phyloP scores from a whole-genome alignment of 1,140 invertebrate species.

The Orius insidiosus region DNA sequence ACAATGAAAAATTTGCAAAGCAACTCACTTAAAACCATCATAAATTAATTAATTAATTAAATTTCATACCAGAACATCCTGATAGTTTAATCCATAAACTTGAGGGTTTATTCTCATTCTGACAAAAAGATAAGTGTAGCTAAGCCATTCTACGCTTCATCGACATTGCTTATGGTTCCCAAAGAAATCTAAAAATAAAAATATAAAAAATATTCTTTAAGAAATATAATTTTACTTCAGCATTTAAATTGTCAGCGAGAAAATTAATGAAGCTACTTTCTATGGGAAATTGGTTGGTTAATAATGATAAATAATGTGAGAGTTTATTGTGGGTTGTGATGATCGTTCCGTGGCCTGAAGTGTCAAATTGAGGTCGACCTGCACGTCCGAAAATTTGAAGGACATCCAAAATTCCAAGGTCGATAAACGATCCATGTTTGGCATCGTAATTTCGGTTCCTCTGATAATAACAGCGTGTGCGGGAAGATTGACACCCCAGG shows the following conservation, averaged over 20 bases:
- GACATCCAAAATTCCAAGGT: slow-evolving; percentile 93
- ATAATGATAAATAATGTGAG: slow-evolving; percentile 78
- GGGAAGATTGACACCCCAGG: slow-evolving; percentile 98
- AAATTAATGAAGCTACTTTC: slow-evolving; percentile 91
- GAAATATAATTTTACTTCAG: slow-evolving; percentile 79
- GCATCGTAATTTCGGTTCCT: slow-evolving; percentile 98
- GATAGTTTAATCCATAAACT: slow-evolving; percentile 68
- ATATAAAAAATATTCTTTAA: too few relatives aligned
- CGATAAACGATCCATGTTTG: slow-evolving; percentile 83
- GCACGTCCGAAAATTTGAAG: slow-evolving; percentile 98
- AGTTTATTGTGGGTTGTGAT: slow-evolving; percentile 89
- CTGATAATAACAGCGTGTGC: slow-evolving; percentile 95
- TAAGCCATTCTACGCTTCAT: slow-evolving; percentile 95
- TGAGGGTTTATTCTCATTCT: slow-evolving; percentile 86
- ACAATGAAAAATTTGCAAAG: too few relatives aligned
- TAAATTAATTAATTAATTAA: too few relatives aligned
- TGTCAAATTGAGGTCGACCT: slow-evolving; percentile 86
- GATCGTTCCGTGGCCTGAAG: slow-evolving; percentile 79
- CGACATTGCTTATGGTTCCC: slow-evolving; percentile 86
- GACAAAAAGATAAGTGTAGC: slow-evolving; percentile 91
- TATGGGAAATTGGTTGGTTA: slow-evolving; percentile 95
- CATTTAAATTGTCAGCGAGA: slow-evolving; percentile 93
- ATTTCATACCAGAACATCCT: slow-evolving; percentile 40
- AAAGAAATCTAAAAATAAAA: slow-evolving; percentile 47
- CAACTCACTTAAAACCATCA: too few relatives aligned